Evolutionary conservation across 2,888 invertebrate genomes (phyloP).

Genomic region (Odontocolon sp.): DNA sequence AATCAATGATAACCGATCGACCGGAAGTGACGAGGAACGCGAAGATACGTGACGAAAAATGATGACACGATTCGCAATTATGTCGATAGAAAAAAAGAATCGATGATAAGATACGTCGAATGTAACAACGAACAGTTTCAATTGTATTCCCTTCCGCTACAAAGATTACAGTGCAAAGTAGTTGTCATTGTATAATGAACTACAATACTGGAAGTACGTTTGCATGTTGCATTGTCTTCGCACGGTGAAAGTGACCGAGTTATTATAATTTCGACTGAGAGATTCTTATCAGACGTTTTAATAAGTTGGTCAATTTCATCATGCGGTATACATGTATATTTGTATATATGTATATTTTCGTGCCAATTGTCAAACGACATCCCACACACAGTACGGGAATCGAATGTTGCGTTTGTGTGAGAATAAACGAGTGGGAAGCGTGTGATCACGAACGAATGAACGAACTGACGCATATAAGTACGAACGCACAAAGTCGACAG

Average conservation of each 20-base stretch:
- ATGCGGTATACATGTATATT: not conserved
- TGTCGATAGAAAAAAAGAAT: not conserved
- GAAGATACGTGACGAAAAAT: slow-evolving; percentile 28
- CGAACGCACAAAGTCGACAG: not conserved
- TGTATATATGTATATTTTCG: not conserved
- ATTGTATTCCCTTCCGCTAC: too few relatives aligned
- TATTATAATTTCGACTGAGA: too few relatives aligned
- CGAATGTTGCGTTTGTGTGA: slow-evolving; percentile 27
- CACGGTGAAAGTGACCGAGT: too few relatives aligned
- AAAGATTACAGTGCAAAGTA: too few relatives aligned
- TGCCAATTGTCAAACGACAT: slow-evolving; percentile 43
- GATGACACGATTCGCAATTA: not conserved
- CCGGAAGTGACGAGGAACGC: slow-evolving; percentile 56
- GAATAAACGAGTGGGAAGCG: slow-evolving; percentile 31
- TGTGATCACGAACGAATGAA: slow-evolving; percentile 23
- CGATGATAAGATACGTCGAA: not conserved
- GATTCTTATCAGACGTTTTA: too few relatives aligned
- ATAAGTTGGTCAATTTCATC: too few relatives aligned
- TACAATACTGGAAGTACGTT: too few relatives aligned
- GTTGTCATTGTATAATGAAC: too few relatives aligned
- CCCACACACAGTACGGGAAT: not conserved
- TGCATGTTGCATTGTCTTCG: too few relatives aligned
- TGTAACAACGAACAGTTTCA: too few relatives aligned
- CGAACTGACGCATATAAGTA: not conserved
- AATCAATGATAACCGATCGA: slow-evolving; percentile 48